These are phyloP conservation scores for Drosophila tristis DNA, from an alignment of 1,140 invertebrate genomes.

Conservation along the genomic window DNA sequence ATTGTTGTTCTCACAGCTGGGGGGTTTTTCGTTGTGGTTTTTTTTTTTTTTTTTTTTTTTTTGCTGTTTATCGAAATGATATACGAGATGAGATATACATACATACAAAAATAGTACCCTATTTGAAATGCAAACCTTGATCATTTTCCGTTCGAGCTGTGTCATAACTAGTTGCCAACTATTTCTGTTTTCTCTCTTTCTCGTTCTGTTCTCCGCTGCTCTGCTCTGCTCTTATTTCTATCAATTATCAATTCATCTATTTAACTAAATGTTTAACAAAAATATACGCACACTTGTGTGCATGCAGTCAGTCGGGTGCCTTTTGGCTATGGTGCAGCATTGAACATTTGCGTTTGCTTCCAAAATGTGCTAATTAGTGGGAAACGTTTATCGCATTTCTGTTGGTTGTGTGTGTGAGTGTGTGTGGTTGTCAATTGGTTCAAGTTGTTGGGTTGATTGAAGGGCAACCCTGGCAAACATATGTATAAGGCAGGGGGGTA, in stretches of 20 bases:
- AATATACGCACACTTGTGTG: constrained; percentile 8
- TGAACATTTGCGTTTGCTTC: constrained; percentile 43
- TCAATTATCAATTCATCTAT: constrained; percentile 47
- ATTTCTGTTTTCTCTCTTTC: constrained; percentile 12
- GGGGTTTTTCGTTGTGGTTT: too few relatives aligned
- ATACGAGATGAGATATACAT: too few relatives aligned
- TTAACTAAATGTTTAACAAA: constrained; percentile 47
- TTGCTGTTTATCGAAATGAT: too few relatives aligned
- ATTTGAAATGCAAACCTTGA: too few relatives aligned
- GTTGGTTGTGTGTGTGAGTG: constrained; percentile 9
- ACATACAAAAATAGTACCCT: too few relatives aligned
- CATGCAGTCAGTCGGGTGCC: constrained; percentile 10
- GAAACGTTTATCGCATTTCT: constrained; percentile 66
- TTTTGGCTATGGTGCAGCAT: constrained; percentile 29
- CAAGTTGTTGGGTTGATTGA: constrained; percentile 44
- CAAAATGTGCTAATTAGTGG: constrained; percentile 71
- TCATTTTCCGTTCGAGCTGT: constrained; percentile 2
- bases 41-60: too few relatives aligned
- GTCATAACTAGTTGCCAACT: constrained; percentile 4
- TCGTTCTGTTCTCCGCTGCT: neutral
- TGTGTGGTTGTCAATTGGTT: constrained; percentile 49
- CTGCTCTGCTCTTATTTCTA: constrained; percentile 27
- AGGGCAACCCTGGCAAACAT: constrained; percentile 53
- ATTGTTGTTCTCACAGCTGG: too few relatives aligned
- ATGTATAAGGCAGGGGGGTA: constrained; percentile 11